Evolutionary conservation across 2,888 invertebrate genomes (phyloP), one percentile per base, ranked within the genome.

Genomic region (Thumatha senex): DNA sequence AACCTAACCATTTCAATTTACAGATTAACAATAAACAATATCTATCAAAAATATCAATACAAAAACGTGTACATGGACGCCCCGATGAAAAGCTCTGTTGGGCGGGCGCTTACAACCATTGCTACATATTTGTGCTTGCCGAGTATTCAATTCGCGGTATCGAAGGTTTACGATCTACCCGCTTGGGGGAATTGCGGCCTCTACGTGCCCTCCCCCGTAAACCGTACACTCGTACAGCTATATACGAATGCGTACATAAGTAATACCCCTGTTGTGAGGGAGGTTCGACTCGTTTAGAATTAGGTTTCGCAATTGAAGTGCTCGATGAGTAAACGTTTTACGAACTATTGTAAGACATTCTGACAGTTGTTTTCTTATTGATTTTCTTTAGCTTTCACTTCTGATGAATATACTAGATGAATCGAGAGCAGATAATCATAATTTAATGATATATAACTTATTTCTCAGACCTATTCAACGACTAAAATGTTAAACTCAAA

Each of bases 151-250:
- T 89, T 85, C 87, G 86, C 72, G 86, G 86, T 89, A 87, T 88
- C 88, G 83, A 77, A 86, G 86, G 85, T 86, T 89, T 89, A 87
- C 86, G 86, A 89, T 86, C 87, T 82, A 78, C 81, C 84, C 84
- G 85, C 86, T 85, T 80, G 82, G 88, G 89, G 88, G 88, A 87
- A 88, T 87, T 88, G 86, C 76, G 87, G 88, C 80, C 81, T 80
- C 73, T 80, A 79, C 82, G 81, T 82, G 79, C 82, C 79, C 84
- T 82, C 86, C 83, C 78, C 77, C 76, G 76, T 78, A 74, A 73
- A 74, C 71, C 72, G 66, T 74, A 72, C 68, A 73, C 73, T 70
- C 69, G 64, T 74, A 71, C 68, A 67, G 65, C 68, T 72, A 75
- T 77, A 72, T 79, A 74, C 73, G 66, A 76, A 70, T 74, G 72